Percentiles rank a stretch among this genome's conserved stretches.
phyloP scores from a whole-genome alignment of 1,140 invertebrate genomes.

The Sarcophaga bullata region DNA sequence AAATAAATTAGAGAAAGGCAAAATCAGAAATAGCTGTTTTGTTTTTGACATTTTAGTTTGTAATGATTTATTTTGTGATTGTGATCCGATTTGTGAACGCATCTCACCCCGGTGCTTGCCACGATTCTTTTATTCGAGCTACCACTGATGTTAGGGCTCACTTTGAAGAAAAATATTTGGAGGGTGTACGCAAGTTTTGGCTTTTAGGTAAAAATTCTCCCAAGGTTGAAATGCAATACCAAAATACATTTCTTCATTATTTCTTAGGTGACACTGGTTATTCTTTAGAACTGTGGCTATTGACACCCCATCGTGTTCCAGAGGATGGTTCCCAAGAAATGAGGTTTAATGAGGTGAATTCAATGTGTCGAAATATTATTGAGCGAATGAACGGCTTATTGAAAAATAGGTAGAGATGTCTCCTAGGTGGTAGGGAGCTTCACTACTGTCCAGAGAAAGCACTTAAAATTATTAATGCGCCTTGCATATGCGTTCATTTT shows the following conservation, averaged over 20 bases:
- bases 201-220: too few species aligned
- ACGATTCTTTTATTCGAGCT: neutral
- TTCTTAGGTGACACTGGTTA: too few species aligned
- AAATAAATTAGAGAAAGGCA: too few species aligned
- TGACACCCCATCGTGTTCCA: conserved; percentile 2
- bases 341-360: conserved; percentile 14
- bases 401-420: conserved; percentile 20
- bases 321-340: conserved; percentile 22
- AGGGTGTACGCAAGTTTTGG: too few species aligned
- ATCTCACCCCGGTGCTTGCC: neutral
- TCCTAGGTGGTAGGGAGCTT: too few species aligned
- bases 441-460: conserved; percentile 12
- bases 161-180: too few species aligned
- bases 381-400: neutral
- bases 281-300: neutral
- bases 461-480: conserved; percentile 6
- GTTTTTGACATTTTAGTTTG: too few species aligned
- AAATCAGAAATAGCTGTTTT: too few species aligned
- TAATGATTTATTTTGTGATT: too few species aligned
- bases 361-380: conserved; percentile 14
- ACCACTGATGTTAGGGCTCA: too few species aligned
- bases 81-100: neutral
- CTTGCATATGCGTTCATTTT: conserved; percentile 7
- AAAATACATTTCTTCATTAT: too few species aligned
- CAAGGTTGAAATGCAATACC: too few species aligned